Conservation (phyloP, 2,888 invertebrate species). For the Chesias legatella region DNA sequence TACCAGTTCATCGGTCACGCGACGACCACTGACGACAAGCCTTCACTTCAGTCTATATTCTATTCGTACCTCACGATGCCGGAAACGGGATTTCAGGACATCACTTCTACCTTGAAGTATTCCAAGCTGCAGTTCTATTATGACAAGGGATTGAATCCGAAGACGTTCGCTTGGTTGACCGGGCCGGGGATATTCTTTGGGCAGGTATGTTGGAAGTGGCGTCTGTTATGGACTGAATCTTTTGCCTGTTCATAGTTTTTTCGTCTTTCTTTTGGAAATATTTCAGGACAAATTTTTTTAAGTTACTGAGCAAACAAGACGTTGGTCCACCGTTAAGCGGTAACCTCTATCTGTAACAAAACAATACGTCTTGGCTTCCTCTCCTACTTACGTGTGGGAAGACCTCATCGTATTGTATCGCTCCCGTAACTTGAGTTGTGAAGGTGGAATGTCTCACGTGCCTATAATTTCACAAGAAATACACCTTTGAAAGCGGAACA, state of each 20-base stretch:
- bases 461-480: background rate
- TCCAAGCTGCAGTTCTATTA: constrained; percentile 90
- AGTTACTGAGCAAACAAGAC: too few species aligned
- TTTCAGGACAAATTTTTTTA: too few species aligned
- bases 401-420: too few species aligned
- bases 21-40: constrained; percentile 86
- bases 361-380: too few species aligned
- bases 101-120: constrained; percentile 86
- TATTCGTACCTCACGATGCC: constrained; percentile 86
- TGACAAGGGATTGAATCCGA: constrained; percentile 84
- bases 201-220: constrained; percentile 81
- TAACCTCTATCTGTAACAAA: too few species aligned
- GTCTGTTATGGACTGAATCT: too few species aligned
- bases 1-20: constrained; percentile 93
- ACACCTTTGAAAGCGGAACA: too few species aligned
- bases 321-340: too few species aligned
- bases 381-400: too few species aligned
- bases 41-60: constrained; percentile 89
- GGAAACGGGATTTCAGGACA: constrained; percentile 86
- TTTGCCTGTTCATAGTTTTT: too few species aligned
- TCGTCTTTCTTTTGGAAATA: too few species aligned
- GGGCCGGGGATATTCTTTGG: constrained; percentile 91
- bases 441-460: background rate
- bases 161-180: constrained; percentile 93
- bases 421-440: too few species aligned